phyloP scores from a whole-genome alignment of 2,113 vertebrate species.

The Tonatia bakeri region DNA sequence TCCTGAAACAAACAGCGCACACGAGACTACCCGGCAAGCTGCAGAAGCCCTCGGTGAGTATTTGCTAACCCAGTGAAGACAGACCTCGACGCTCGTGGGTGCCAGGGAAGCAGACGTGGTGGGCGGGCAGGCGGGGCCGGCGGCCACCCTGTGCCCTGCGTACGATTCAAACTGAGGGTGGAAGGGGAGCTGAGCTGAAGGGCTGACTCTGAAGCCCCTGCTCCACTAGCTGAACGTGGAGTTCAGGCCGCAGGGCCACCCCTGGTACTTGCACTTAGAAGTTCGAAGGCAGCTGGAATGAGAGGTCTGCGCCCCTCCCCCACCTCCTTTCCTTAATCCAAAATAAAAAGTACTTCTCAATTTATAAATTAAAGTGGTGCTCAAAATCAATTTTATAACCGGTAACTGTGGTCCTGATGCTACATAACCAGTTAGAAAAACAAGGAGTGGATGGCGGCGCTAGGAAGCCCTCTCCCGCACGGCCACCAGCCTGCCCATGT shows the following conservation, averaged over 20 bases:
- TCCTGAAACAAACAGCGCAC: not conserved
- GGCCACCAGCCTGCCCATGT: not conserved
- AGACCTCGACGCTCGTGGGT: not conserved
- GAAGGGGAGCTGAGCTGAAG: not conserved
- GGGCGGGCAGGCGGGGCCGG: not conserved
- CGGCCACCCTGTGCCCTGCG: not conserved
- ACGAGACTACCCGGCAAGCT: not conserved
- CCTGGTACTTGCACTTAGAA: not conserved
- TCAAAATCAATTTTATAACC: constrained; percentile 14
- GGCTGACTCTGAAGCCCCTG: not conserved
- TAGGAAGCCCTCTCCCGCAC: not conserved
- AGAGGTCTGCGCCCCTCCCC: not conserved
- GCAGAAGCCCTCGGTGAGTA: not conserved
- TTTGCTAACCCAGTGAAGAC: not conserved
- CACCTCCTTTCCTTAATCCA: not conserved
- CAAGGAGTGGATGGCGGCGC: not conserved
- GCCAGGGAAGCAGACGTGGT: not conserved
- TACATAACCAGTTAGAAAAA: not conserved
- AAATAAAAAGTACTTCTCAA: constrained; percentile 3
- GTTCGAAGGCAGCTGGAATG: not conserved
- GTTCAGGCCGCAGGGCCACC: not conserved
- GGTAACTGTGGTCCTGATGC: not conserved
- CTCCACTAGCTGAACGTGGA: not conserved
- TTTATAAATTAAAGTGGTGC: constrained; percentile 25
- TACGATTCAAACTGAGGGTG: not conserved